Base-by-base conservation (phyloP, 2,888 invertebrate species). In the Odontocerum albicorne region DNA sequence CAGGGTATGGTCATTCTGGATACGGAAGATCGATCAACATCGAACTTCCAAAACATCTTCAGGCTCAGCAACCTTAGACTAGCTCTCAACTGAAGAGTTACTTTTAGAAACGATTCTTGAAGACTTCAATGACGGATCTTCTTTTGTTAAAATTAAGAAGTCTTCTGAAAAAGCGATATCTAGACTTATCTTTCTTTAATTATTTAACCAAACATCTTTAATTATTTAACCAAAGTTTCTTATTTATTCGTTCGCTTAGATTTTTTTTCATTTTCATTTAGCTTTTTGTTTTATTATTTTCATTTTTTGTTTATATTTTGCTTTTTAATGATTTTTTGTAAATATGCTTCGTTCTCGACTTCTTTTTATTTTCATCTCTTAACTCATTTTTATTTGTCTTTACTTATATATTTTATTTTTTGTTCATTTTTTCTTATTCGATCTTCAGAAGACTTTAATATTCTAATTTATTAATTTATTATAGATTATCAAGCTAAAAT, bases 1-100 rank as follows among this genome's bases (percentile, higher is more conserved):
- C 79, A 0, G 82, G 81, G 0, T 82, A 81, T 33, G 79, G 77
- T 0, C 60, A 60, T 21, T 57, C 57, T 1, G 69, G 71, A 15
- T 73, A 72, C 55, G 71, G 68, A 0, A 66, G 74, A 49, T 67
- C 73, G 2, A 16, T 72, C 1, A 65, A 71, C 50, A 57, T 67
- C 2, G 65, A 62, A 21, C 56, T 66, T n/a, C 66, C 66, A 0
- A 62, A 62, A 40, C 59, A 60, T 22, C 45, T 60, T 7, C 27
- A 57, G 36, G 27, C 27, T 10, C 6, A 27, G 10, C 27, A 27
- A 10, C 10, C 27, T 27, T 27, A 10, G 10, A 10, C 27, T 27
- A 27, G 27, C 27, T 27, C 27, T 10, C 27, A 27, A 27, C 10
- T 27, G 6, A 7, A 27, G 10, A 27, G 4, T 27, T 7, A 27